phyloP scores from a whole-genome alignment of 2,113 vertebrate species.

The Actenoides hombroni region DNA sequence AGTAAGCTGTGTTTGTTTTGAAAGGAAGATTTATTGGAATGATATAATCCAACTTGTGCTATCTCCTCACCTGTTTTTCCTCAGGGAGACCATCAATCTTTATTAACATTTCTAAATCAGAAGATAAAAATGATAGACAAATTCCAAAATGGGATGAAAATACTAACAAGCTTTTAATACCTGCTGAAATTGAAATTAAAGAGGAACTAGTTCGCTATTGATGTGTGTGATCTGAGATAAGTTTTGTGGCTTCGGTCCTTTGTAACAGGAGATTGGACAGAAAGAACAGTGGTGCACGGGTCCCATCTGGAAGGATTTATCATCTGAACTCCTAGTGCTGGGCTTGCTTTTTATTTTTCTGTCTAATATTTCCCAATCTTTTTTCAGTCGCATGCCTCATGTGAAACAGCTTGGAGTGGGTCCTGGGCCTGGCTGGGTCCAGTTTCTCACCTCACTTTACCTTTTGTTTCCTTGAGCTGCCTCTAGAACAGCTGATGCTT shows the following conservation, averaged over 20 bases:
- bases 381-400: neutral
- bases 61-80: conserved; percentile 79
- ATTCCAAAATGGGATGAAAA: conserved; percentile 66
- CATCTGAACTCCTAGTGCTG: neutral
- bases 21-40: conserved; percentile 71
- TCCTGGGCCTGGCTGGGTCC: neutral
- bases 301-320: conserved; percentile 25
- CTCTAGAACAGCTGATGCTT: neutral
- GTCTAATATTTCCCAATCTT: neutral
- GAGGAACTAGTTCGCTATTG: neutral
- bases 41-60: conserved; percentile 61
- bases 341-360: conserved; percentile 15
- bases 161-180: conserved; percentile 40
- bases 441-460: neutral
- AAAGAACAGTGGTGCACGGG: neutral
- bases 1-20: conserved; percentile 67
- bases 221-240: neutral
- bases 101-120: conserved; percentile 64
- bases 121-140: conserved; percentile 71
- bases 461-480: neutral
- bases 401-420: neutral
- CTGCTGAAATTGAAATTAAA: neutral
- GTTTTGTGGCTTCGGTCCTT: neutral
- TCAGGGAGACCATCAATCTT: conserved; percentile 71
- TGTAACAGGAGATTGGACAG: neutral